Base-by-base conservation (phyloP, 1,140 invertebrate genomes). In the Drosophila virilis region DNA sequence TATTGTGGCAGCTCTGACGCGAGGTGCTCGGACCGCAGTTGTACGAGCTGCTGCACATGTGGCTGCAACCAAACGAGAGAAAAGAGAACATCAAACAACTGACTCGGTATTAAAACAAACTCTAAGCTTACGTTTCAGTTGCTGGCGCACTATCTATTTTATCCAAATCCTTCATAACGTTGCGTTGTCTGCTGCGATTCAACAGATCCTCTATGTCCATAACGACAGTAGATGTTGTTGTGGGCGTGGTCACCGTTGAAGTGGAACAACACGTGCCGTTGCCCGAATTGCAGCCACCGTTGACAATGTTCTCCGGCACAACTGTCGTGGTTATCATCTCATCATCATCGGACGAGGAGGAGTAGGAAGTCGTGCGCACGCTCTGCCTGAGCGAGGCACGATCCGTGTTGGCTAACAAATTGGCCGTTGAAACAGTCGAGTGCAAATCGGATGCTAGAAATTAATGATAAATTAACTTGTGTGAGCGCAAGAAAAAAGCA, bases 171-270 rank as follows among this genome's bases (percentile, higher is more conserved):
- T 74, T 71, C 6, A 43, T 46, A 0, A 52, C 57, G 48, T 69
- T 84, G 7, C 74, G 73, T 8, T 80, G 81, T 50, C 71, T 65
- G 70, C 15, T 73, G 33, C 68, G 91, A 89, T 92, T 93, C 7
- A 93, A 60, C n/a, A 96, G 92, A 92, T 97, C 96, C 92, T 96
- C 96, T 17, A 96, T 96, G 81, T 96, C 96, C 4, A 94, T 93
- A 4, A 95, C 88, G 9, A 92, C 93, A 67, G 93, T 93, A 43
- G 92, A 90, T 32, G 76, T 72, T 6, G 86, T 92, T 6, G 86
- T 80, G 6, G 86, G 80, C 3, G 74, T 85, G 1, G 71, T 78
- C 1, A 73, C 80, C 0, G 60, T 57, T 1, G 77, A 77, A 12
- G 70, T 75, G 15, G 92, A 78, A 51, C 92, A 91, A 71, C 90